Percentiles rank a stretch among this genome's conserved stretches.
phyloP scores from a whole-genome alignment of 1,140 invertebrate genomes.

The Parasteatoda tepidariorum region DNA sequence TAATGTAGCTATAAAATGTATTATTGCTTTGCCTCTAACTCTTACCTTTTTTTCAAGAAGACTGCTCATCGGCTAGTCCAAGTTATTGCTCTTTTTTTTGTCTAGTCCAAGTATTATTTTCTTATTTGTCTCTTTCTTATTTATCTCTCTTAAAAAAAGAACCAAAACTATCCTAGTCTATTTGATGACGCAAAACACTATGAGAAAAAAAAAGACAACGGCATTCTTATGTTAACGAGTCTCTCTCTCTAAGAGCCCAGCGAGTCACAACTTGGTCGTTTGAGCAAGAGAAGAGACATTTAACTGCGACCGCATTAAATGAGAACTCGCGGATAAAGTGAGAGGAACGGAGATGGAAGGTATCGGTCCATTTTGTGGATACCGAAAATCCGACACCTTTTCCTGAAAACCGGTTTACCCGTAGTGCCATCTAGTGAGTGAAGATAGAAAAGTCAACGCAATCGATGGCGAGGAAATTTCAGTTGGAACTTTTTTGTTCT shows the following conservation, averaged over 20 bases:
- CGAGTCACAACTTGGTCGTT: not conserved
- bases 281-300: not conserved
- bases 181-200: not conserved
- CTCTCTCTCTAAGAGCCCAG: not conserved
- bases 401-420: not conserved
- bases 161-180: not conserved
- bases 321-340: slow-evolving; percentile 57
- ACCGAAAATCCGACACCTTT: slow-evolving; percentile 19
- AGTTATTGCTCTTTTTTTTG: not conserved
- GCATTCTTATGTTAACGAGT: not conserved
- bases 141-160: not conserved
- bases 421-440: slow-evolving; percentile 40
- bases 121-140: too few relatives aligned
- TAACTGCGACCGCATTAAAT: slow-evolving; percentile 41
- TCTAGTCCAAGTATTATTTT: not conserved
- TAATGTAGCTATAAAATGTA: not conserved
- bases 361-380: slow-evolving; percentile 37
- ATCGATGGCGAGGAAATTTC: slow-evolving; percentile 46
- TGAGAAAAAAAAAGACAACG: not conserved
- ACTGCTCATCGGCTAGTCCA: slow-evolving; percentile 7
- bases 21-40: not conserved
- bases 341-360: slow-evolving; percentile 17
- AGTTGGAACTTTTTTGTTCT: slow-evolving; percentile 25
- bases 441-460: not conserved
- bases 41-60: not conserved